phyloP scores from a whole-genome alignment of 2,797 vertebrate genomes.

The Tokudaia muenninki region DNA sequence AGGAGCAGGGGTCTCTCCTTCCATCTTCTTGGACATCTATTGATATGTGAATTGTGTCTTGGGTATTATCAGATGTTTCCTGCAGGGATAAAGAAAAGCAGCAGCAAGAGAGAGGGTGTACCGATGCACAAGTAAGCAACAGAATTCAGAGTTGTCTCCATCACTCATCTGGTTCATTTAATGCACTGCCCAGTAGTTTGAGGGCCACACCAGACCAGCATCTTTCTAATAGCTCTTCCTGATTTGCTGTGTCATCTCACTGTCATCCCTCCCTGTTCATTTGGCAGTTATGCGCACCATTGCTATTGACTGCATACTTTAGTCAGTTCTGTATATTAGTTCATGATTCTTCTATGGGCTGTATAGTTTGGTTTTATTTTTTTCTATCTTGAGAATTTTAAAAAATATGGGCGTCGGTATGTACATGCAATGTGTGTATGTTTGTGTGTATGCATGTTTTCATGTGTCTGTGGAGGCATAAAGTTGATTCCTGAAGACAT shows the following conservation, averaged over 20 bases:
- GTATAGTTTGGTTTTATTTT: background rate
- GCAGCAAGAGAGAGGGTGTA: too few relatives aligned
- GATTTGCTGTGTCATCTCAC: background rate
- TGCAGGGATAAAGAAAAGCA: background rate
- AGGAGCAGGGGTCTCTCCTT: too few relatives aligned
- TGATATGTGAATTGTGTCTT: too few relatives aligned
- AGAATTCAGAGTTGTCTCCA: background rate
- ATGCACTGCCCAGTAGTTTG: too few relatives aligned
- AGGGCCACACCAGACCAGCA: background rate
- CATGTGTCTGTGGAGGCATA: background rate
- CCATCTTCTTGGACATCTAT: too few relatives aligned
- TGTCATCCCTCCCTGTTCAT: background rate
- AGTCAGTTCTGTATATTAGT: conserved; percentile 10
- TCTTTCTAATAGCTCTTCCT: background rate
- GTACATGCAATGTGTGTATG: background rate
- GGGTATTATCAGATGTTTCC: background rate
- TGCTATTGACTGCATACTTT: background rate
- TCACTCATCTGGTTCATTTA: background rate
- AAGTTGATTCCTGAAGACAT: background rate
- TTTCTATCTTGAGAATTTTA: background rate
- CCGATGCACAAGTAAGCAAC: background rate
- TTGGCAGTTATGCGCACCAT: background rate
- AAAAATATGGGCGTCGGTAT: background rate
- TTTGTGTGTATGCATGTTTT: background rate
- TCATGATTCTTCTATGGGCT: background rate